Percentiles rank a stretch among this genome's conserved stretches.
phyloP scores from a whole-genome alignment of 2,113 vertebrate species.

The Pseudopipra pipra region DNA sequence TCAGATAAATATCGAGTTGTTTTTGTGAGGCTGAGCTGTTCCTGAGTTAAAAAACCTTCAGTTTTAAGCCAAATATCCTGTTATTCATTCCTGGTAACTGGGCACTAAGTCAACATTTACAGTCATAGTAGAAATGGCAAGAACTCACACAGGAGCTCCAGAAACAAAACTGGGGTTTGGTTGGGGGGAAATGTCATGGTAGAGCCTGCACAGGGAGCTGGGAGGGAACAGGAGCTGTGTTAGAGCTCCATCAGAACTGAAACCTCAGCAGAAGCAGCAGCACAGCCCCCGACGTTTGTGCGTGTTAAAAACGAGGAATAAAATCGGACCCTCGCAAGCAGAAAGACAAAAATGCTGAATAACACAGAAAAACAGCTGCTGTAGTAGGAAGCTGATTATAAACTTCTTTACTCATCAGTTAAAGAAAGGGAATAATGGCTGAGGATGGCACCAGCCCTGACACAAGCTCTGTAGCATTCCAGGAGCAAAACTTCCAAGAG shows the following conservation, averaged over 20 bases:
- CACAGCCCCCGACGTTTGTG: not conserved
- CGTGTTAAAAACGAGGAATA: slow-evolving; percentile 17
- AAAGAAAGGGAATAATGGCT: not conserved
- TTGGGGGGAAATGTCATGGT: not conserved
- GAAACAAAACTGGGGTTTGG: not conserved
- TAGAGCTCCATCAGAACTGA: not conserved
- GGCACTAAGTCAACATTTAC: slow-evolving; percentile 3
- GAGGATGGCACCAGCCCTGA: not conserved
- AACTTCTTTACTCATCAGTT: slow-evolving; percentile 37
- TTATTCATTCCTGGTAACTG: not conserved
- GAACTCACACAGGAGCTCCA: not conserved
- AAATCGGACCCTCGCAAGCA: not conserved
- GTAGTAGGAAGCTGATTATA: slow-evolving; percentile 37
- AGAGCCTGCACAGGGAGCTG: not conserved
- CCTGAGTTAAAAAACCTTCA: not conserved
- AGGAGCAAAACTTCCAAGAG: not conserved
- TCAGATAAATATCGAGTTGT: not conserved
- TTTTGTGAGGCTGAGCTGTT: not conserved
- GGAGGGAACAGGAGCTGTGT: not conserved
- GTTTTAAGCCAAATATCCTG: slow-evolving; percentile 22
- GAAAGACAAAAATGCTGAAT: slow-evolving; percentile 32
- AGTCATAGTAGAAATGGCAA: not conserved
- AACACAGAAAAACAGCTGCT: slow-evolving; percentile 45
- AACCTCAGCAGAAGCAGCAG: slow-evolving; percentile 18
- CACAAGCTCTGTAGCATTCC: not conserved